Evolutionary conservation across 2,888 invertebrate genomes (phyloP), one percentile per base, ranked within the genome.

Genomic region (Enoplolaimus lenunculus): DNA sequence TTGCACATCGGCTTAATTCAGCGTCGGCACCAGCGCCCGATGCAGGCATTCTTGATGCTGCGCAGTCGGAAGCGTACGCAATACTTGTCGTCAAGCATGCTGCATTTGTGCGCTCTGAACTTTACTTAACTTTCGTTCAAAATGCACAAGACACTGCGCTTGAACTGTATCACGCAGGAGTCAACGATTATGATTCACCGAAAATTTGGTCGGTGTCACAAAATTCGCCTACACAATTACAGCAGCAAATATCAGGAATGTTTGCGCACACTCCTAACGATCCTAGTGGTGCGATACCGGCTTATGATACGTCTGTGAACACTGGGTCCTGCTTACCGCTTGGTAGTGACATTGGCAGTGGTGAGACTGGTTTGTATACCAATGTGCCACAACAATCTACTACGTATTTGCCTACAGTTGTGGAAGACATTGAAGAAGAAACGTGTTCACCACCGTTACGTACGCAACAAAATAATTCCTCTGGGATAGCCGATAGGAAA

Each of bases 91-190:
- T 26, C 2, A 28, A 26, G 60, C 69, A 69, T 26, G 69, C 69
- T 13, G 62, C 60, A 7, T 69, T 69, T 34, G 69, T 69, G 2
- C 60, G 62, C 1, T 67, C 62, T 13, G 69, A 69, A 7, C 26
- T 33, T 1, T 69, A 69, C 62, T n/a, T 69, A 7, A 7, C n/a
- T 21, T 69, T 60, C 33, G 33, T 69, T 21, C 69, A 67, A 21
- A 30, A 26, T 7, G 35, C 33, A 28, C 69, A 69, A 60, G 62
- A 28, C 26, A 33, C 26, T 7, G 34, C 21, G 31, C 2, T 29
- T n/a, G 33, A 29, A 45, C 45, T 7, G 7, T 21, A 45, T 21
- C 45, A 45, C 21, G 21, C 7, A 7, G 45, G 45, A 21, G 45
- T 21, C 21, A 21, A 7, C 7, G 45, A 45, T 45, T 7, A 45